phyloP scores from a whole-genome alignment of 1,140 invertebrate species.

The Heliconius hermathena region DNA sequence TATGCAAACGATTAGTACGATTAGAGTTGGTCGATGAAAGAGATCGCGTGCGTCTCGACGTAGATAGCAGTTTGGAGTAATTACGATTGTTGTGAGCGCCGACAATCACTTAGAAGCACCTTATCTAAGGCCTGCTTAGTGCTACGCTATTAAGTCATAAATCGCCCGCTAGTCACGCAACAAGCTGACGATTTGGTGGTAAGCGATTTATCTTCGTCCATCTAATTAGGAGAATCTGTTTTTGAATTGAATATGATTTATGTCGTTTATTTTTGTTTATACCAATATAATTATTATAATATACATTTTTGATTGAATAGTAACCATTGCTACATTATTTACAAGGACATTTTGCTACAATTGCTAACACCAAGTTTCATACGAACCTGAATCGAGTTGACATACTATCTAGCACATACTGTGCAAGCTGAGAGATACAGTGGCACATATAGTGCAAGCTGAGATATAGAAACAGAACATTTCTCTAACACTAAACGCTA shows the following conservation, averaged over 20 bases:
- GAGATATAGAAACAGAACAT: too few relatives aligned
- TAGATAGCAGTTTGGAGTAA: slow-evolving; percentile 78
- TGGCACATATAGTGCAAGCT: too few relatives aligned
- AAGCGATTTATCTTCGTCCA: slow-evolving; percentile 68
- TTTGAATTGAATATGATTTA: slow-evolving; percentile 22
- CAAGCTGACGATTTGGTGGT: slow-evolving; percentile 68
- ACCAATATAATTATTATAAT: too few relatives aligned
- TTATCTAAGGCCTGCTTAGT: slow-evolving; percentile 79
- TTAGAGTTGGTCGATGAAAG: slow-evolving; percentile 58
- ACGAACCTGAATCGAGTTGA: too few relatives aligned
- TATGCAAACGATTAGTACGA: slow-evolving; percentile 63
- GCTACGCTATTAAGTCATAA: slow-evolving; percentile 79
- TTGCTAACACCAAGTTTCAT: too few relatives aligned
- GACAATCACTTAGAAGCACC: slow-evolving; percentile 80
- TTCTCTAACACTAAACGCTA: too few relatives aligned
- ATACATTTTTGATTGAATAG: too few relatives aligned
- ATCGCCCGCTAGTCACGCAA: slow-evolving; percentile 74
- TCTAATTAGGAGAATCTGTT: slow-evolving; percentile 44
- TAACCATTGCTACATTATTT: too few relatives aligned
- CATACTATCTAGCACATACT: too few relatives aligned
- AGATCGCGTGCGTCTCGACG: slow-evolving; percentile 70
- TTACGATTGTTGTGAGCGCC: slow-evolving; percentile 79
- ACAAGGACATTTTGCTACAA: too few relatives aligned
- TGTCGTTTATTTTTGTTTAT: background rate
- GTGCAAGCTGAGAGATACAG: too few relatives aligned